These are phyloP conservation scores for Nymphalis urticae DNA, from an alignment of 2,888 invertebrate genomes.

Conservation along the genomic window DNA sequence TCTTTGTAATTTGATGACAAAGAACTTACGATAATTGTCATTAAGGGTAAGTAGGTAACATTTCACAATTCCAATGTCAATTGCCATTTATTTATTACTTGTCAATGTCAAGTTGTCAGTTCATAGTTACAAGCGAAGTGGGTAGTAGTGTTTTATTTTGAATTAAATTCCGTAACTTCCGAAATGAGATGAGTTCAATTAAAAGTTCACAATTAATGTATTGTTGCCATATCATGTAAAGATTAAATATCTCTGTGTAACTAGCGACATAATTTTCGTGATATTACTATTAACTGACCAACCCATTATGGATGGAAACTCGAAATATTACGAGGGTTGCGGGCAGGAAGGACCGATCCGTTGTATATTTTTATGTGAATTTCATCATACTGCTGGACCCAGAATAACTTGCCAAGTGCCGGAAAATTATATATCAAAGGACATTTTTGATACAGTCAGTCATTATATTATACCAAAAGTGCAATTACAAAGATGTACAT, in stretches of 20 bases:
- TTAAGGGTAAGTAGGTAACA: too few species aligned
- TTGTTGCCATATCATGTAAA: slow-evolving; percentile 6
- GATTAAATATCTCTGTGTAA: neutral
- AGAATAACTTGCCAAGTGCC: slow-evolving; percentile 91
- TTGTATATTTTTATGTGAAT: slow-evolving; percentile 90
- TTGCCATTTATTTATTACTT: neutral
- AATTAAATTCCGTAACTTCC: slow-evolving; percentile 13
- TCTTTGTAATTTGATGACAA: too few species aligned
- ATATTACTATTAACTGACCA: slow-evolving; percentile 10
- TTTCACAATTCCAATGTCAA: neutral
- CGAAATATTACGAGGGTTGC: slow-evolving; percentile 80
- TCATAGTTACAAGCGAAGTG: slow-evolving; percentile 8
- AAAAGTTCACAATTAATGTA: neutral
- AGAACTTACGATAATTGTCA: too few species aligned
- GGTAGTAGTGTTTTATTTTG: slow-evolving; percentile 9
- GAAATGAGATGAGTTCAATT: slow-evolving; percentile 24
- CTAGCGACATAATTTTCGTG: slow-evolving; percentile 6
- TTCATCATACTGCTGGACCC: slow-evolving; percentile 88
- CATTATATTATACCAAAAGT: slow-evolving; percentile 92
- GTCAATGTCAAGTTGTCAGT: slow-evolving; percentile 18
- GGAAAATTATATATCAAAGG: slow-evolving; percentile 89
- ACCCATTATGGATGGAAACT: slow-evolving; percentile 67
- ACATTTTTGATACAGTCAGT: slow-evolving; percentile 90
- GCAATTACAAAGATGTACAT: slow-evolving; percentile 88
- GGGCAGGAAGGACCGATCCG: slow-evolving; percentile 86